These are phyloP conservation scores for Chymomyza costata DNA, from an alignment of 1,140 invertebrate species.

Conservation along the genomic window DNA sequence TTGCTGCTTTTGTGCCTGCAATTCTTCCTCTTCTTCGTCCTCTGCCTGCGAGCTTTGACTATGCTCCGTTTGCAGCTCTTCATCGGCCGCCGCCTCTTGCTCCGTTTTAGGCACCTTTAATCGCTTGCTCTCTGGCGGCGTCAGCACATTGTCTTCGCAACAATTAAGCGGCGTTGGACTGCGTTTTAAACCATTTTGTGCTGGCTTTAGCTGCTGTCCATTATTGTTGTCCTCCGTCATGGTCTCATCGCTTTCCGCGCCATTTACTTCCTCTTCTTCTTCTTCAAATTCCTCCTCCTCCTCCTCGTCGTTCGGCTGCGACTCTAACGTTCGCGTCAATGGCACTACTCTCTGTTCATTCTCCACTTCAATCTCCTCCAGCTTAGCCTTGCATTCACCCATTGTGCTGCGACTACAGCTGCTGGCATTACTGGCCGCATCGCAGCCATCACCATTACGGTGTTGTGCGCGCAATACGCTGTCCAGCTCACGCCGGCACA, in stretches of 20 bases:
- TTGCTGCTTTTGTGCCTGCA: constrained; percentile 1
- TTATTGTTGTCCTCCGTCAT: constrained; percentile 51
- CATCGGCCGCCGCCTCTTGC: constrained; percentile 21
- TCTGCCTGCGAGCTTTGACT: constrained; percentile 9
- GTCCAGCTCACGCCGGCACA: constrained; percentile 52
- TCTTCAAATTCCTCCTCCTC: constrained; percentile 3
- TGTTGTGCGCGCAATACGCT: constrained; percentile 19
- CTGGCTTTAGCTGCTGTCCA: constrained; percentile 34
- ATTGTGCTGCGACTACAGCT: constrained; percentile 4
- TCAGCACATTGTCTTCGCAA: constrained; percentile 11
- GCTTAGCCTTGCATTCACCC: too few species aligned
- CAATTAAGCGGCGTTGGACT: constrained; percentile 45
- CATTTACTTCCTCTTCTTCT: constrained; percentile 21
- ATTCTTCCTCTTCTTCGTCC: constrained; percentile 8
- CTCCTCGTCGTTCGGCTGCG: constrained; percentile 12
- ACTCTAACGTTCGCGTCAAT: constrained; percentile 39
- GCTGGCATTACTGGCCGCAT: constrained; percentile 2
- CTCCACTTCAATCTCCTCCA: not conserved
- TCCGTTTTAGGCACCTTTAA: not conserved
- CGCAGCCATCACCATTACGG: not conserved
- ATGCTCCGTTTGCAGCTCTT: constrained; percentile 32
- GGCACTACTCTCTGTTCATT: constrained; percentile 22
- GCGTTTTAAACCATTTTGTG: constrained; percentile 39
- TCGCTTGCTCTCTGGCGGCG: too few species aligned
- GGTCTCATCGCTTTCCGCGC: constrained; percentile 32